Evolutionary conservation across 2,888 invertebrate species (phyloP), one percentile per base, ranked within the genome.

Genomic region (Iphiclides podalirius): DNA sequence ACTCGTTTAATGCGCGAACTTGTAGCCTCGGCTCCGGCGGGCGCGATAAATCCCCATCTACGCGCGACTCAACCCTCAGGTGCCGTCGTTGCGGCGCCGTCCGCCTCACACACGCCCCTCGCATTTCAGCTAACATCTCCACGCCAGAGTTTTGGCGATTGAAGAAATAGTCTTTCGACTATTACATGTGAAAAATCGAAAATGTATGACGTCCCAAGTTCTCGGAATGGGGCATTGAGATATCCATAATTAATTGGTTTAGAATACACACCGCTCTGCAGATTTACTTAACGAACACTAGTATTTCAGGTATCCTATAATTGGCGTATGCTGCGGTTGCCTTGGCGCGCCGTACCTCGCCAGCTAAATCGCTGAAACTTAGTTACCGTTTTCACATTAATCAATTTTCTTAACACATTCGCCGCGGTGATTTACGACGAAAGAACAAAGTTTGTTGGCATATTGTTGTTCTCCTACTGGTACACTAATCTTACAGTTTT

Each of bases 1-100:
- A 86, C 72, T 87, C 85, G 85, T 87, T 86, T 86, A 87, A 87
- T 87, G 85, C 84, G 86, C 84, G 82, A 88, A 88, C 87, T 88
- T 87, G 83, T 82, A 81, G 79, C 71, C 82, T 79, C 75, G 66
- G 79, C 80, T 80, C 82, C 79, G 77, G 75, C 81, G 83, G 83
- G 79, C 78, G 83, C 75, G 82, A 88, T 87, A 87, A 86, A 87
- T 88, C 81, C 84, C 75, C 80, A 86, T 85, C 86, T 79, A 74
- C 67, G 72, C 62, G 72, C 67, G 64, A 61, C 65, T 61, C 60
- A 63, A 64, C 69, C 67, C 71, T 62, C 63, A 67, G 58, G 55
- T 51, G 50, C 64, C 66, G 57, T 55, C 66, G 59, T 56, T 58
- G 53, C 61, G 54, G 60, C 15, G 17, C 35, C 26, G 39, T 17